Conservation (phyloP, 2,888 invertebrate genomes). For the Maniola hyperantus region DNA sequence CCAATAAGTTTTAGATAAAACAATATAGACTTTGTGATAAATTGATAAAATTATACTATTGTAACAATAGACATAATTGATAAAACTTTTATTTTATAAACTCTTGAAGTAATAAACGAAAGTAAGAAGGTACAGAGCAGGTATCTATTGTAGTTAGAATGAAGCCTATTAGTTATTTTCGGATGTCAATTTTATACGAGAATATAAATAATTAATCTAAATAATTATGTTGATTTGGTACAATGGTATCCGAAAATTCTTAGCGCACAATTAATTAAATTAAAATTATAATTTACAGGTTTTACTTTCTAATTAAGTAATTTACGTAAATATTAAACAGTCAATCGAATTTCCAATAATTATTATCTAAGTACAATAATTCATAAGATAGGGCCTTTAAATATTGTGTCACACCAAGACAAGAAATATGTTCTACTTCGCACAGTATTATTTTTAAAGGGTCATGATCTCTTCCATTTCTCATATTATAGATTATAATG, state of each 20-base stretch:
- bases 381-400: constrained; percentile 37
- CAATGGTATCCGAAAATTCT: too few species aligned
- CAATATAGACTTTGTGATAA: not conserved
- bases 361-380: constrained; percentile 32
- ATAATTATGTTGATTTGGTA: too few species aligned
- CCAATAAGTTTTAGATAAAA: not conserved
- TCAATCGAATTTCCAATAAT: constrained; percentile 35
- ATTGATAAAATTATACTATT: not conserved
- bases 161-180: not conserved
- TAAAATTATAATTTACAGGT: not conserved
- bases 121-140: not conserved
- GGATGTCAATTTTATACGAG: not conserved
- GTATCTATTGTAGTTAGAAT: not conserved
- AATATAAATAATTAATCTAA: too few species aligned
- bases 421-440: not conserved
- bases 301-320: constrained; percentile 5
- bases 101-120: constrained; percentile 2
- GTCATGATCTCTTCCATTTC: not conserved
- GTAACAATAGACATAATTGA: constrained; percentile 1
- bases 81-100: not conserved
- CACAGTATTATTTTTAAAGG: too few species aligned
- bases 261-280: too few species aligned
- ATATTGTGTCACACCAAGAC: constrained; percentile 23
- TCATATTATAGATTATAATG: too few species aligned
- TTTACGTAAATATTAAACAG: constrained; percentile 4